Percentiles rank a stretch among this genome's conserved stretches.
phyloP scores from a whole-genome alignment of 1,140 invertebrate species.

The Argopecten irradians region DNA sequence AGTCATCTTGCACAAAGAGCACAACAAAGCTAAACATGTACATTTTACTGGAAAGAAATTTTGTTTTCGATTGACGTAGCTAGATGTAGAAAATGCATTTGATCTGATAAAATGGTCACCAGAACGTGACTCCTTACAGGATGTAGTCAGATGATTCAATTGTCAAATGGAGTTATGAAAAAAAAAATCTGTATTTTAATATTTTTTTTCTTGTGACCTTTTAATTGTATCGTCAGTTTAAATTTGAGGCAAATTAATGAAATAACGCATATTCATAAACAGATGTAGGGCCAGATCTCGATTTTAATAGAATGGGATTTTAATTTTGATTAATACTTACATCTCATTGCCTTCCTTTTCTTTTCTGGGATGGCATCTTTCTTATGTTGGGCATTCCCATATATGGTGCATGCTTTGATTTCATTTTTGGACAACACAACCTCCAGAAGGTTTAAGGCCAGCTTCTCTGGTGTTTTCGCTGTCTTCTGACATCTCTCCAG shows the following conservation, averaged over 20 bases:
- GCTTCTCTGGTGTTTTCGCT: background rate
- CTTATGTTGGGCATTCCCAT: background rate
- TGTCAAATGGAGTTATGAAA: background rate
- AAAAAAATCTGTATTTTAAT: background rate
- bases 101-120: too few species aligned
- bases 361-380: background rate
- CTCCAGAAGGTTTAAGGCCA: constrained; percentile 12
- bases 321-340: background rate
- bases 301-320: too few species aligned
- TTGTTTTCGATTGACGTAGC: too few species aligned
- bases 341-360: background rate
- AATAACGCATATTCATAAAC: background rate
- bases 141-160: too few species aligned
- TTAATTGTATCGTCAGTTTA: background rate
- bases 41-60: background rate
- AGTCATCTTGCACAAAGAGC: too few species aligned
- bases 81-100: too few species aligned
- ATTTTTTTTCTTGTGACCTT: background rate
- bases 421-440: background rate
- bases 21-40: too few species aligned
- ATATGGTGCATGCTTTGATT: background rate
- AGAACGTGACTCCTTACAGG: too few species aligned
- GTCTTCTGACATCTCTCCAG: too few species aligned
- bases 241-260: background rate
- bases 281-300: background rate